Base-by-base conservation (phyloP, 2,888 invertebrate genomes). In the Hydropsyche betteni region DNA sequence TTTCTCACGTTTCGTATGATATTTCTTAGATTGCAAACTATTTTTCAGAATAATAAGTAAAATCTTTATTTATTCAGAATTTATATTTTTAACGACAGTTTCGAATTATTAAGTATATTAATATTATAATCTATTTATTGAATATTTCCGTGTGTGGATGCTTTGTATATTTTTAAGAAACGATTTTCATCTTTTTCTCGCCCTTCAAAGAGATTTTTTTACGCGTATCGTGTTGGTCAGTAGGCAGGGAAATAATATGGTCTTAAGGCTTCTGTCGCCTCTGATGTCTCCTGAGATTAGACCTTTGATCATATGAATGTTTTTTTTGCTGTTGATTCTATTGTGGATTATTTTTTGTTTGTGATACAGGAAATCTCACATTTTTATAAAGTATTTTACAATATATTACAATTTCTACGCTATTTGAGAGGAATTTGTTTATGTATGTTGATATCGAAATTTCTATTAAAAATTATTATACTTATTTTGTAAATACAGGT, bases 271-370 rank as follows among this genome's bases (percentile, higher is more conserved):
- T 34, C 16, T 69, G 69, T 69, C 69, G 69, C 69, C 69, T 44
- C 50, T 51, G 44, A 51, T 69, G 44, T 69, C 51, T 69, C 69
- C 10, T 50, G 69, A 69, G 69, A 69, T 69, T 69, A 69, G 44
- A 69, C 69, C 69, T 69, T 69, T 69, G 69, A 69, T 69, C 69
- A 69, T 51, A 69, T 51, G 51, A 69, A 44, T 44, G 69, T 64
- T 64, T 64, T 64, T 34, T 38, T 69, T n/a, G 55, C 68, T 68
- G 50, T 69, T 51, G 50, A 69, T 69, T 16, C 69, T 33, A 69
- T 69, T 69, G 69, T 69, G 51, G 50, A 50, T 69, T 69, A 69
- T 69, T 69, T 69, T 69, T 44, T 50, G 69, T 69, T 69, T 64
- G 64, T 64, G 64, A 64, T 64, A 64, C 14, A 36, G 34, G n/a